These are phyloP conservation scores for Hestina assimilis DNA, from an alignment of 1,140 invertebrate species.

Conservation along the genomic window DNA sequence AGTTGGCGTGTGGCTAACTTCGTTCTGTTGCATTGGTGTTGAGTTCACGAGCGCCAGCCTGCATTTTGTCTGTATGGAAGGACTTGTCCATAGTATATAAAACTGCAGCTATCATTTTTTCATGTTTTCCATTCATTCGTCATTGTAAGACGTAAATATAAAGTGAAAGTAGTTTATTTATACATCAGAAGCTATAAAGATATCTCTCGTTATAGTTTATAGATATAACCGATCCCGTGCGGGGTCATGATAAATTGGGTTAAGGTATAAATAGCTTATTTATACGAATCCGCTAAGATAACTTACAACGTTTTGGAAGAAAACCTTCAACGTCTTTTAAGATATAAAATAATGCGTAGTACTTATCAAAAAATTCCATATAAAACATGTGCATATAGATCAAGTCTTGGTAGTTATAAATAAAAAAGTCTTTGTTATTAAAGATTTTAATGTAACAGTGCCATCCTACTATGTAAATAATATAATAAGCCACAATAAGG, in stretches of 20 bases:
- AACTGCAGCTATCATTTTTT: too few relatives aligned
- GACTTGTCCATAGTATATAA: too few relatives aligned
- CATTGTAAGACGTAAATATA: background rate
- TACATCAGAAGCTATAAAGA: background rate
- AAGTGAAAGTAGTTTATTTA: slow-evolving; percentile 5
- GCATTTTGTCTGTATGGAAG: too few relatives aligned
- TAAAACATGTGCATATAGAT: background rate
- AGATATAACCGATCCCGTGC: background rate
- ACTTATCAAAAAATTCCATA: background rate
- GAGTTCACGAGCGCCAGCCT: too few relatives aligned
- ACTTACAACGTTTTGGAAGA: too few relatives aligned
- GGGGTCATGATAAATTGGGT: slow-evolving; percentile 4
- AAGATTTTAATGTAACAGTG: slow-evolving; percentile 8
- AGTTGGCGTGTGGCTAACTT: too few relatives aligned
- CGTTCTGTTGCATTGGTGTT: too few relatives aligned
- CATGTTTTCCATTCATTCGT: too few relatives aligned
- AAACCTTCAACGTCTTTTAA: too few relatives aligned
- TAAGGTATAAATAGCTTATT: slow-evolving; percentile 11
- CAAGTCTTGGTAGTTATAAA: background rate
- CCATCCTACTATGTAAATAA: slow-evolving; percentile 5
- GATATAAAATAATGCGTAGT: slow-evolving; percentile 4
- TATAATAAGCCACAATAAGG: slow-evolving; percentile 7
- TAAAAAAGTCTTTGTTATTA: background rate
- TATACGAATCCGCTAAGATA: too few relatives aligned
- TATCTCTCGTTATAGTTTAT: slow-evolving; percentile 2